Evolutionary conservation across 1,140 invertebrate species (phyloP).

Genomic region (Gyrodactylus salaris): DNA sequence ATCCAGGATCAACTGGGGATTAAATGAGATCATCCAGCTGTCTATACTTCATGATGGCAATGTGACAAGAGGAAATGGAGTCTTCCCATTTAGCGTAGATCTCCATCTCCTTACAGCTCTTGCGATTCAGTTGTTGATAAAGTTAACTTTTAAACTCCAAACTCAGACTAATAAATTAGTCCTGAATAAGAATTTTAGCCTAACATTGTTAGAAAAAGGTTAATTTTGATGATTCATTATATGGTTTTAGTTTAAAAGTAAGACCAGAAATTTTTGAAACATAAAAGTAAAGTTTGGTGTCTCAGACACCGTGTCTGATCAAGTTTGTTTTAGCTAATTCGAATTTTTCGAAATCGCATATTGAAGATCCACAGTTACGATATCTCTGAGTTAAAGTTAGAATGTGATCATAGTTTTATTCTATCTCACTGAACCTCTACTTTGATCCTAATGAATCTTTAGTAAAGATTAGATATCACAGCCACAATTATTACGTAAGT

Average conservation of each 20-base stretch:
- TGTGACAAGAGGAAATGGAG: slow-evolving; percentile 6
- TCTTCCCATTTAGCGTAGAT: neutral
- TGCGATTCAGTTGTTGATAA: too few relatives aligned
- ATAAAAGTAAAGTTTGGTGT: too few relatives aligned
- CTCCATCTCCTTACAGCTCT: neutral
- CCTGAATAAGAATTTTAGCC: neutral
- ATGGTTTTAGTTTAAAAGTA: too few relatives aligned
- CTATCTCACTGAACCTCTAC: neutral
- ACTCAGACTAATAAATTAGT: neutral
- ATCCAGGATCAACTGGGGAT: slow-evolving; percentile 75
- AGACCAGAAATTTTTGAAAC: too few relatives aligned
- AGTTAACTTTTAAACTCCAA: neutral
- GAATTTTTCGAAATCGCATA: too few relatives aligned
- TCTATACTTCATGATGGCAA: slow-evolving; percentile 13
- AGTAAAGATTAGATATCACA: neutral
- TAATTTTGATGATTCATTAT: too few relatives aligned
- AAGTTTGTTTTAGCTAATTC: too few relatives aligned
- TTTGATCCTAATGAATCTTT: too few relatives aligned
- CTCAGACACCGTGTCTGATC: too few relatives aligned
- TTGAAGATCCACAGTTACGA: neutral
- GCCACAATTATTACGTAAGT: neutral
- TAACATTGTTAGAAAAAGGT: too few relatives aligned
- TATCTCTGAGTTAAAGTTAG: neutral
- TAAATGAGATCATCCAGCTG: slow-evolving; percentile 58
- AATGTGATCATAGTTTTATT: neutral